Conservation (phyloP, 2,888 invertebrate species). For the Salticus scenicus region DNA sequence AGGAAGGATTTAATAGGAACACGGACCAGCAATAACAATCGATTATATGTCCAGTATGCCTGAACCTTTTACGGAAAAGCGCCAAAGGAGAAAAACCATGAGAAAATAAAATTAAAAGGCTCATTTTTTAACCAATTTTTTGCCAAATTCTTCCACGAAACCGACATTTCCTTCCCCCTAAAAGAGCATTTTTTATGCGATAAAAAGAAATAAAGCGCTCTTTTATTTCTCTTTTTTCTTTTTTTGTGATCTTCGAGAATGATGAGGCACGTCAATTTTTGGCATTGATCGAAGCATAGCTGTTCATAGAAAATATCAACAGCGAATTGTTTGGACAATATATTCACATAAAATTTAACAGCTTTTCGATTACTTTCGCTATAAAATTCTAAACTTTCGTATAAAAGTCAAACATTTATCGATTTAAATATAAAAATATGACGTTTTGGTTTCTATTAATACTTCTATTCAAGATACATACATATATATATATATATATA, state of each 20-base stretch:
- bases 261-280: slow-evolving; percentile 1
- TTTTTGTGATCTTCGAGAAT: background rate
- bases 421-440: too few species aligned
- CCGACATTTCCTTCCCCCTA: background rate
- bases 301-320: background rate
- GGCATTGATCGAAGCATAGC: background rate
- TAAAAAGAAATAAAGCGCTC: slow-evolving; percentile 14
- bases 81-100: slow-evolving; percentile 35
- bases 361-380: too few species aligned
- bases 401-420: too few species aligned
- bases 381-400: too few species aligned
- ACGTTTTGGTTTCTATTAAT: too few species aligned
- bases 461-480: too few species aligned
- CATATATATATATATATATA: too few species aligned
- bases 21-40: slow-evolving; percentile 66
- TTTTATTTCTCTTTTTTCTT: background rate
- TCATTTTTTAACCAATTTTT: slow-evolving; percentile 52
- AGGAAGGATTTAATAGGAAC: slow-evolving; percentile 67
- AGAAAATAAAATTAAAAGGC: slow-evolving; percentile 53
- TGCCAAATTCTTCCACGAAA: slow-evolving; percentile 22
- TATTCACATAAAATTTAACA: background rate
- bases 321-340: background rate
- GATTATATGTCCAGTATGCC: slow-evolving; percentile 67
- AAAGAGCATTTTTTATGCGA: background rate
- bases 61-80: slow-evolving; percentile 50